These are phyloP conservation scores for Ganaspis sp. DNA, from an alignment of 1,140 invertebrate species.

Conservation along the genomic window DNA sequence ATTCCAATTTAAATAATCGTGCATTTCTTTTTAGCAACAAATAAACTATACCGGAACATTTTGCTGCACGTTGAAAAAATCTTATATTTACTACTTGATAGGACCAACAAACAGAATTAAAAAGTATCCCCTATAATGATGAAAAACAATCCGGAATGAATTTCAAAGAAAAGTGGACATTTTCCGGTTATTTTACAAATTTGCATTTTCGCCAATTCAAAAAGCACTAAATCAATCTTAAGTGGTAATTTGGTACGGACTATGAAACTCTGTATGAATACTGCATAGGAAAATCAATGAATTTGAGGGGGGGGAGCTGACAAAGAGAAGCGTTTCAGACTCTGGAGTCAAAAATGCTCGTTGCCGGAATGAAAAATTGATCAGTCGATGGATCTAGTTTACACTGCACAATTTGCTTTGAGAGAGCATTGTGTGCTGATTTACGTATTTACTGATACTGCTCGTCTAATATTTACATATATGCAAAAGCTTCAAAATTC, in stretches of 20 bases:
- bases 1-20: too few species aligned
- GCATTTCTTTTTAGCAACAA: too few species aligned
- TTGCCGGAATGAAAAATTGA: slow-evolving; percentile 5
- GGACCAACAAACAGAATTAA: too few species aligned
- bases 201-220: too few species aligned
- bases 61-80: too few species aligned
- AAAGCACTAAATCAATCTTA: neutral
- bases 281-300: neutral
- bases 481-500: neutral
- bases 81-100: too few species aligned
- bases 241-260: neutral
- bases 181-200: too few species aligned
- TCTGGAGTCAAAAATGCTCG: neutral
- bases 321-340: neutral
- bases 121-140: too few species aligned
- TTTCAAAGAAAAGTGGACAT: too few species aligned
- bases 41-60: too few species aligned
- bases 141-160: too few species aligned
- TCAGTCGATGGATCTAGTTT: slow-evolving; percentile 9
- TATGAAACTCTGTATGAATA: neutral
- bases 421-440: slow-evolving; percentile 2
- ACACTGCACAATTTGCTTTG: neutral
- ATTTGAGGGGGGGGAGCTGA: neutral
- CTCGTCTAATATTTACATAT: slow-evolving; percentile 14
- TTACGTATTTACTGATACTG: slow-evolving; percentile 9